Base-by-base conservation (phyloP, 2,797 vertebrate species). In the Acridotheres tristis region DNA sequence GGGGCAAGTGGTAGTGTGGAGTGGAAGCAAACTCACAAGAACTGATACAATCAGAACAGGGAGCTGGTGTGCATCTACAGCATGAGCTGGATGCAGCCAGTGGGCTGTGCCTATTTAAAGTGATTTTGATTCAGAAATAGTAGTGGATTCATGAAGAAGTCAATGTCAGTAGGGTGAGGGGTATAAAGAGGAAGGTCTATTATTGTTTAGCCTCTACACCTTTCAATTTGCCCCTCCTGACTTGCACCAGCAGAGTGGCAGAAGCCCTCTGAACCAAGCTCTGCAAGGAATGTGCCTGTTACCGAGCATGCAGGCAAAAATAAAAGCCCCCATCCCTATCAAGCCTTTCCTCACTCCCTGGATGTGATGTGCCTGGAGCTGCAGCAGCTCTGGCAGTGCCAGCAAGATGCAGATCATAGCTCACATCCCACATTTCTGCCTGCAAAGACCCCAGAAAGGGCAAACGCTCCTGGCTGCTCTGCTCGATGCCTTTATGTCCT, bases 121-220 rank as follows among this genome's bases (percentile, higher is more conserved):
- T 32, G 62, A 65, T 43, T 80, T 72, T 66, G 42, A 71, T 57
- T 51, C 51, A 94, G 62, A 94, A 94, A 65, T 54, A 75, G 20
- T 5, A 85, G 71, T 40, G 71, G 45, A 76, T 89, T 93, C 61
- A 20, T 30, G 40, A 63, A 58, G 63, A 89, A 85, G 26, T 30
- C 43, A 11, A 19, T 51, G 68, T 40, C 12, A 55, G 55, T 43
- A 36, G 50, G 40, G n/a, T 36, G 30, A 58, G 0, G 7, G n/a
- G n/a, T 78, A 42, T 63, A 53, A 78, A 88, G 65, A 79, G 27
- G 43, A 85, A 93, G 40, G 8, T 86, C 58, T 75, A 5, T 61
- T 50, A 47, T 29, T 81, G 55, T 27, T 59, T 67, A 71, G 40
- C 50, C 51, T 74, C 58, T 40, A 27, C 42, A 68, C 15, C 30